Evolutionary conservation across 2,113 vertebrate genomes (phyloP), one percentile per base, ranked within the genome.

Genomic region (Salvator merianae): DNA sequence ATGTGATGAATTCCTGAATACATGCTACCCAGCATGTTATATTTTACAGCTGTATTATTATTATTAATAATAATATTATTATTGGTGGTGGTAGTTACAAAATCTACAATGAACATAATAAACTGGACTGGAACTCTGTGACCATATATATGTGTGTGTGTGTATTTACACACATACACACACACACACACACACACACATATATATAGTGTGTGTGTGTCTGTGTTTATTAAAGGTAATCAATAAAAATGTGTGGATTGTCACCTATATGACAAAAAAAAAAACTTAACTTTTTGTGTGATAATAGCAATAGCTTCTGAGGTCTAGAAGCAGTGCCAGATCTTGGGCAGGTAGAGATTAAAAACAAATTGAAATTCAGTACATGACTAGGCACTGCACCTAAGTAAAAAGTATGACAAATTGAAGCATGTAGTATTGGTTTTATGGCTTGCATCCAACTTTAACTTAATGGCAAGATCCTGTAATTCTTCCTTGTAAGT

Each of bases 11-110:
- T 40, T 47, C 65, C 83, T 80, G 53, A 24, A 77, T 93, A 89
- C 88, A 3, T 90, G 81, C 32, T 93, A 66, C 91, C 87, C 84
- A 47, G 84, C 79, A 89, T n/a, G 82, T 77, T 90, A 86, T 89
- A 79, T 75, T 93, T 70, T 13, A 18, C 10, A 18, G 70, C 71
- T 78, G 30, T 20, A 62, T 1, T 43, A 40, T 84, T 77, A 22
- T 77, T 84, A 28, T 34, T 32, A n/a, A n/a, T n/a, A n/a, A n/a
- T n/a, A n/a, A n/a, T n/a, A n/a, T n/a, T n/a, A n/a, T n/a, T n/a
- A n/a, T n/a, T n/a, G n/a, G n/a, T n/a, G n/a, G n/a, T n/a, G 22
- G 16, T 24, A 8, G 20, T 65, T 32, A 8, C 38, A 77, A 81
- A 68, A 66, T 30, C 8, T 68, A 43, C 40, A 55, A 13, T 1